A percentile compares a stretch with the other conserved stretches of the same genome.
phyloP scores from a whole-genome alignment of 2,113 vertebrate species.

The Pluvianellus socialis region DNA sequence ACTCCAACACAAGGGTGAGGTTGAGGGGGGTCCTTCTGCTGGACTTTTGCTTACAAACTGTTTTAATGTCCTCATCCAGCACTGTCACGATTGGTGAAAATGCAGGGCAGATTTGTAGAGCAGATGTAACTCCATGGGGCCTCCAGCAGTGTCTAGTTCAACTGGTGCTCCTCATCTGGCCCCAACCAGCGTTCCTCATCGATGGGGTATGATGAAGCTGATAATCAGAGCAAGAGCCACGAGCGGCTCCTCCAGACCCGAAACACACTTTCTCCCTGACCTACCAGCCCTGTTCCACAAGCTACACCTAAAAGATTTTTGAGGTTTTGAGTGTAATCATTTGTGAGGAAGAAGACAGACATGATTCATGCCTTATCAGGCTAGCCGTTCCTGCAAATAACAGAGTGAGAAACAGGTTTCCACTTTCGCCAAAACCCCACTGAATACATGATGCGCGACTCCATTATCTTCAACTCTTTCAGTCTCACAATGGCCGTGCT shows the following conservation, averaged over 20 bases:
- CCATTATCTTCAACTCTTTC: background rate
- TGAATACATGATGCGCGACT: fast-evolving
- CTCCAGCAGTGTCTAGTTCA: background rate
- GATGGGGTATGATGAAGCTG: background rate
- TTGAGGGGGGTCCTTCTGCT: background rate
- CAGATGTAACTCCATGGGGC: background rate
- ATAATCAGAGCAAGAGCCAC: background rate
- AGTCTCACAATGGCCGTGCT: fast-evolving
- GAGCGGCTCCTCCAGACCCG: background rate
- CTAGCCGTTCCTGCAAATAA: background rate
- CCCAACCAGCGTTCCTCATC: background rate
- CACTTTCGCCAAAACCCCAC: background rate
- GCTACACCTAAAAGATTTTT: background rate
- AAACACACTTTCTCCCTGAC: background rate
- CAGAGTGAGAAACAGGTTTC: background rate
- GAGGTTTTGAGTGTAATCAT: background rate
- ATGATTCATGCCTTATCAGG: background rate
- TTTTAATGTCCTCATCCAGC: background rate
- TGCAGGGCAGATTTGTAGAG: background rate
- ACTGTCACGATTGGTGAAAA: background rate
- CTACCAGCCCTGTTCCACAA: background rate
- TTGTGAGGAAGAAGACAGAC: background rate
- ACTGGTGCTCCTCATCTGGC: background rate
- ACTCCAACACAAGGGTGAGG: background rate
- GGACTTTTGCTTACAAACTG: background rate